Conservation (phyloP, 2,888 invertebrate species). For the Altica lythri region DNA sequence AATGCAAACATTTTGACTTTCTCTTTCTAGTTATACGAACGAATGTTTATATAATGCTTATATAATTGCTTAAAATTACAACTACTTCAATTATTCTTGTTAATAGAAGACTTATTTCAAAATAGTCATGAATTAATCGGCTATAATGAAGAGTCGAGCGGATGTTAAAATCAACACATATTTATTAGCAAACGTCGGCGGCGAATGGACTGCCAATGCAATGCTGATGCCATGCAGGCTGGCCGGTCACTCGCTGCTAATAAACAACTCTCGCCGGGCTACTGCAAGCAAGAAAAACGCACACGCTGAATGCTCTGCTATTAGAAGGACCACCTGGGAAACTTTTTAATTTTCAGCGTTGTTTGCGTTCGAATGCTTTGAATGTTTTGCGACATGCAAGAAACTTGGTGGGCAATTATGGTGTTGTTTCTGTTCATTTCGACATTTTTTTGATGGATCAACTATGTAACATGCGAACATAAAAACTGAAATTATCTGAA, state of each 20-base stretch:
- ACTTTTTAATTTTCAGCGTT: neutral
- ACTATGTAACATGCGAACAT: too few species aligned
- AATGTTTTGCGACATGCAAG: too few species aligned
- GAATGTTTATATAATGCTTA: too few species aligned
- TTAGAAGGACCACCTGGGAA: constrained; percentile 3
- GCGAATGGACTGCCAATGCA: constrained; percentile 1
- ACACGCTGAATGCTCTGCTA: constrained; percentile 1
- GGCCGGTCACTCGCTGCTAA: neutral
- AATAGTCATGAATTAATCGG: neutral
- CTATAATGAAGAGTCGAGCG: neutral
- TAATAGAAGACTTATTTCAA: too few species aligned
- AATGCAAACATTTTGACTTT: too few species aligned
- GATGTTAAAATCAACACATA: constrained; percentile 1
- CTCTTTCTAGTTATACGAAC: too few species aligned
- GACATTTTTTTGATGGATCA: too few species aligned
- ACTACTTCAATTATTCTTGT: too few species aligned
- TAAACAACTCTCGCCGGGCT: constrained; percentile 4
- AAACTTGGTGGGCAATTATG: too few species aligned
- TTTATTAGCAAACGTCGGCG: constrained; percentile 1
- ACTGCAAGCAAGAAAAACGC: constrained; percentile 2
- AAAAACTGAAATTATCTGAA: too few species aligned
- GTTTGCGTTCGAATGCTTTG: neutral
- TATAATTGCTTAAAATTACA: too few species aligned
- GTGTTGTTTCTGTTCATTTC: too few species aligned
- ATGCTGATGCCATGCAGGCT: neutral